Percentiles rank a stretch among this genome's conserved stretches.
These are phyloP conservation scores for Helicorthomorpha holstii DNA, from an alignment of 1,140 invertebrate genomes.

Conservation along the genomic window DNA sequence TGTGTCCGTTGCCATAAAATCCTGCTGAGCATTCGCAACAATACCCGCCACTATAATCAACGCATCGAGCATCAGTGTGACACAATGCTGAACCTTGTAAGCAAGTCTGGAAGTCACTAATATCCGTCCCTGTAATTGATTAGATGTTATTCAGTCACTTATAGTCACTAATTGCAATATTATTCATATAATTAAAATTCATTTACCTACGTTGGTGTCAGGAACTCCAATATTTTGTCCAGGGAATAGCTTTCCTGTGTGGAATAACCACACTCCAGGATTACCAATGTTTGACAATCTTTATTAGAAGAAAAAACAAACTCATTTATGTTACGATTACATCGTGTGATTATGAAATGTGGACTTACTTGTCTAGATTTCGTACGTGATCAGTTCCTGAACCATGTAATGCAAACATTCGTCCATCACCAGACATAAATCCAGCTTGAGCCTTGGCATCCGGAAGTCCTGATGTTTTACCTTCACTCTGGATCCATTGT, in stretches of 20 bases:
- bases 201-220: too few species aligned
- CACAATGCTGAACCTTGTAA: constrained; percentile 43
- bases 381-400: constrained; percentile 73
- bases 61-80: constrained; percentile 60
- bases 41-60: constrained; percentile 62
- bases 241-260: constrained; percentile 45
- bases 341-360: constrained; percentile 5
- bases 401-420: constrained; percentile 48
- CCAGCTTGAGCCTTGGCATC: constrained; percentile 78
- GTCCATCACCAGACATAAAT: constrained; percentile 64
- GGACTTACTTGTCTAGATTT: constrained; percentile 46
- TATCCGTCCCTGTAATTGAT: too few species aligned
- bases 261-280: constrained; percentile 67
- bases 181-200: too few species aligned
- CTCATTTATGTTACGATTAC: neutral
- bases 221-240: constrained; percentile 45
- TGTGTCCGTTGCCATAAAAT: constrained; percentile 78
- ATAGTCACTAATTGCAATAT: too few species aligned
- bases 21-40: constrained; percentile 68
- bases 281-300: constrained; percentile 67
- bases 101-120: constrained; percentile 31
- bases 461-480: constrained; percentile 40
- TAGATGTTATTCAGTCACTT: too few species aligned
- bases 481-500: constrained; percentile 67
- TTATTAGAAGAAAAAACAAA: neutral